Conservation (phyloP, 1,140 invertebrate species). For the Diorhabda carinulata region DNA sequence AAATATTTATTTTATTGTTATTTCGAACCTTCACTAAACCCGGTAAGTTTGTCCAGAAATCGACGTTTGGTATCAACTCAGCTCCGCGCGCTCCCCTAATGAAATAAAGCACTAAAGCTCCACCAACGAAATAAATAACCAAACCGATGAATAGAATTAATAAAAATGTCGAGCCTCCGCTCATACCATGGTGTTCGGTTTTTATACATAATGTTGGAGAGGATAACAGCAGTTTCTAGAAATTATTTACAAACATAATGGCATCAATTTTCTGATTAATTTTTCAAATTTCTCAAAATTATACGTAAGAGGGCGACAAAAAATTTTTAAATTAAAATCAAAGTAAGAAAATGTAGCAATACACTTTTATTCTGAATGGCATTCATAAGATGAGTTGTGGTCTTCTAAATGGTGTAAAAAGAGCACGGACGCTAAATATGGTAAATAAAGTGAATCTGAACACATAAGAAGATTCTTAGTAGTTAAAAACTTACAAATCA, state of each 20-base stretch:
- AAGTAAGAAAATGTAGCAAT: too few relatives aligned
- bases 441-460: too few relatives aligned
- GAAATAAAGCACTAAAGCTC: conserved; percentile 54
- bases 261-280: too few relatives aligned
- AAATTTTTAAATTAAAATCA: too few relatives aligned
- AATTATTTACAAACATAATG: neutral
- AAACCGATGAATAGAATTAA: conserved; percentile 34
- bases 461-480: too few relatives aligned
- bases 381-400: too few relatives aligned
- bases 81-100: conserved; percentile 55
- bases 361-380: too few relatives aligned
- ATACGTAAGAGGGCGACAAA: too few relatives aligned
- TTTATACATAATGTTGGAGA: conserved; percentile 6
- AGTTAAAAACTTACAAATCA: too few relatives aligned
- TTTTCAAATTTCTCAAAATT: too few relatives aligned
- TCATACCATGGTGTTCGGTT: conserved; percentile 22
- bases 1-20: neutral
- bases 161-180: conserved; percentile 39
- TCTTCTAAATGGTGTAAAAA: too few relatives aligned
- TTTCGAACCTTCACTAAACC: conserved; percentile 52
- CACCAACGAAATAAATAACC: conserved; percentile 42
- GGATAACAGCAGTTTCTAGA: neutral
- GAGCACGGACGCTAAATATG: too few relatives aligned
- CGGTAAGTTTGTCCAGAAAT: conserved; percentile 55
- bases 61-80: conserved; percentile 56